Evolutionary conservation across 2,888 invertebrate genomes (phyloP), one percentile per base, ranked within the genome.

Genomic region (Leucoma salicis): DNA sequence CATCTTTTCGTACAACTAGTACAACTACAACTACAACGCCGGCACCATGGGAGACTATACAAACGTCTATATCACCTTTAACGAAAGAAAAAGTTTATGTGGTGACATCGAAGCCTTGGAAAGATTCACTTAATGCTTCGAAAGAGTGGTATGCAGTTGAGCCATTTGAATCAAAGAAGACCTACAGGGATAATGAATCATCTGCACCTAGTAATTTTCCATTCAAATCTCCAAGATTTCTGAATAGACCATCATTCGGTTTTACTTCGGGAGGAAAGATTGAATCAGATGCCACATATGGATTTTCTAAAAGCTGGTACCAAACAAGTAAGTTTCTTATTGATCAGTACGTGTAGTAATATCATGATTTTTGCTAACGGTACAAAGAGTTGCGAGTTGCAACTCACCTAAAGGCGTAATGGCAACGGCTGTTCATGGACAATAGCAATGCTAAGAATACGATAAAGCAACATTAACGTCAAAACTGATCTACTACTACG

Each of bases 81-180:
- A 95, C 94, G 3, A 93, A 94, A 64, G 96, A 96, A 80, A 94
- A 94, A 70, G 92, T 96, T 0, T 95, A 95, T 59, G 94, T 96
- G 1, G 95, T 96, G 0, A 96, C 96, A 2, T 95, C 96, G 0
- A 93, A 94, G 65, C 91, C 94, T 12, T 90, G 90, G 83, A 78
- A 71, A 51, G 84, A 81, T 34, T 58, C 68, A 25, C 53, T 56
- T 34, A 76, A 77, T 44, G 57, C 47, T 25, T 63, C 79, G n/a
- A 70, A 66, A 31, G 76, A 80, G 33, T 81, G 78, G 74, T 76
- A 82, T 50, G 63, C 67, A 29, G 49, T 69, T 29, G 66, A 78
- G 34, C 55, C 67, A 4, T 82, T 82, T 59, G 81, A 84, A 57
- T 86, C 75, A 34, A 85, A 77, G 58, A 86, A 74, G 53, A 74